Percentiles rank a stretch among this genome's conserved stretches.
These are phyloP conservation scores for Chascanopsetta lugubris DNA, from an alignment of 2,113 vertebrate species.

Conservation along the genomic window DNA sequence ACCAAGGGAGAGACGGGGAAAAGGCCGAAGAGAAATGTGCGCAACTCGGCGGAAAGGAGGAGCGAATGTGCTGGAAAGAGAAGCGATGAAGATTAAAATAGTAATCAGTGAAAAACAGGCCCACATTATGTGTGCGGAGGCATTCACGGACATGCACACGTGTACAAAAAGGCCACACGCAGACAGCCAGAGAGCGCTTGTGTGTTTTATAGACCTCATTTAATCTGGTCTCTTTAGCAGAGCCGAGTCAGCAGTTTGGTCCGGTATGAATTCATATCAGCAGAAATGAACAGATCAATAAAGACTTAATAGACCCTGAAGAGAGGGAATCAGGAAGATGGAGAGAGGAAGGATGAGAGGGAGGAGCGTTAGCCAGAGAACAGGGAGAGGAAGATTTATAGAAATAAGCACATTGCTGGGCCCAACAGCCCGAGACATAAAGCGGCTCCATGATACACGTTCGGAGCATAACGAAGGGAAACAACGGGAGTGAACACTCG, in stretches of 20 bases:
- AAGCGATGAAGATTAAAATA: slow-evolving; percentile 59
- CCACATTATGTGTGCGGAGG: slow-evolving; percentile 13
- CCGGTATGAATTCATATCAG: slow-evolving; percentile 83
- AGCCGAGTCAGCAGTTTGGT: slow-evolving; percentile 81
- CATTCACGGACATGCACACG: slow-evolving; percentile 39
- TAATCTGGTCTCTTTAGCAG: slow-evolving; percentile 76
- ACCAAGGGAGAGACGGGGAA: slow-evolving; percentile 11
- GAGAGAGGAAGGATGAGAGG: slow-evolving; percentile 49
- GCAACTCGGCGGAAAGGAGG: slow-evolving; percentile 39
- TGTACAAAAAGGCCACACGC: slow-evolving; percentile 43
- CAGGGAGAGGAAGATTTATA: slow-evolving; percentile 25
- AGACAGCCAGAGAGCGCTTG: slow-evolving; percentile 33
- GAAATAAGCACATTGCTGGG: slow-evolving; percentile 33
- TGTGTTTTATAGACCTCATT: slow-evolving; percentile 80
- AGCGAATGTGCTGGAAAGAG: slow-evolving; percentile 56
- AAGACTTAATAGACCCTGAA: slow-evolving; percentile 83
- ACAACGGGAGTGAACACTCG: background rate
- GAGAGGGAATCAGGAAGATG: slow-evolving; percentile 67
- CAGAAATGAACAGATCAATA: slow-evolving; percentile 83
- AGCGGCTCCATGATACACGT: slow-evolving; percentile 11
- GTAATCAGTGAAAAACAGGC: slow-evolving; percentile 54
- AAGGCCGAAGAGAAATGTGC: slow-evolving; percentile 24
- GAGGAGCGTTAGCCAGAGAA: slow-evolving; percentile 41
- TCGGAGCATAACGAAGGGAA: slow-evolving; percentile 11
- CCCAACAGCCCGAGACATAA: slow-evolving; percentile 17